Evolutionary conservation across 2,797 vertebrate genomes (phyloP).

Genomic region (Monodelphis domestica): DNA sequence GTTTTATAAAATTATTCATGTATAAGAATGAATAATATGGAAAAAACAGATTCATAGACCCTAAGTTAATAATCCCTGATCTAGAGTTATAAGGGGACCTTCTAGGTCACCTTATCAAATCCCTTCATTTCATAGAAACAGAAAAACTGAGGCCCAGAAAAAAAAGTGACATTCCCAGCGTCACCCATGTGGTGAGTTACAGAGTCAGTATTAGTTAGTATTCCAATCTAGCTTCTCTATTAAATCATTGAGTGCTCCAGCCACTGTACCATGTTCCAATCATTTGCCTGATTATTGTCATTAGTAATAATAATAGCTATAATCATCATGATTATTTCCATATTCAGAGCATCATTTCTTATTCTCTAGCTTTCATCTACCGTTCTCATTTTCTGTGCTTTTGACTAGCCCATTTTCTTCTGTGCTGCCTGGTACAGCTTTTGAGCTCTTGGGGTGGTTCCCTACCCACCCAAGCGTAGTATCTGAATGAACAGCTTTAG

Average conservation of each 20-base stretch:
- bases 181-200: background rate
- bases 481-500: constrained; percentile 53
- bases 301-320: constrained; percentile 59
- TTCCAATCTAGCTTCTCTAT: background rate
- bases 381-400: constrained; percentile 54
- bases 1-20: too few species aligned
- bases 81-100: background rate
- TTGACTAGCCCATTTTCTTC: constrained; percentile 52
- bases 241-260: background rate
- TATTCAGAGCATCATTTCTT: constrained; percentile 48
- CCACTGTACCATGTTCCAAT: constrained; percentile 13
- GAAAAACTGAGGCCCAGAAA: background rate
- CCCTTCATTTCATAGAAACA: background rate
- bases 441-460: constrained; percentile 9
- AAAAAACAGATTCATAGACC: background rate
- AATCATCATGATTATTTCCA: background rate
- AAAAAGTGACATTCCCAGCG: background rate
- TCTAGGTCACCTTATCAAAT: background rate
- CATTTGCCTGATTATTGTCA: constrained; percentile 59
- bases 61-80: background rate
- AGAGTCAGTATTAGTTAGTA: background rate
- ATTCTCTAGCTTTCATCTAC: constrained; percentile 62
- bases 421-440: constrained; percentile 35
- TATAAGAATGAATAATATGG: too few species aligned
- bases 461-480: background rate